Base-by-base conservation (phyloP, 1,140 invertebrate genomes). In the Bactericera cockerelli region DNA sequence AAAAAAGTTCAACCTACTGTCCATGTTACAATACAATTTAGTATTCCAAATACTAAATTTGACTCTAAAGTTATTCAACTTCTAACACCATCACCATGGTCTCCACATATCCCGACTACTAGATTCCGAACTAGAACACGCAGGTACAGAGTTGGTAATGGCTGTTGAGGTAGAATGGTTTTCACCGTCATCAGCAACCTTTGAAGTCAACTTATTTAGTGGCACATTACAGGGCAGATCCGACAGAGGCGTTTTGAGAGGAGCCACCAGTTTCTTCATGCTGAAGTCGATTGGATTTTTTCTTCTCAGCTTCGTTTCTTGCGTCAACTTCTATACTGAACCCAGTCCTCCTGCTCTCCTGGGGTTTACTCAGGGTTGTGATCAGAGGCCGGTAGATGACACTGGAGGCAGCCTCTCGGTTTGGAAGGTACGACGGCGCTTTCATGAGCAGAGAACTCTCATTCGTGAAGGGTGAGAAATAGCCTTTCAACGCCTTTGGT, bases 371-470 rank as follows among this genome's bases (percentile, higher is more conserved):
- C 8, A 49, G 42, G 3, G 42, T 49, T 22, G 42, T 49, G 6
- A 49, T 49, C 22, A 49, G n/a, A 49, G 42, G 42, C 8, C 42
- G 42, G 42, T 49, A 49, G 22, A 49, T 49, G 3, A 49, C 42
- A 49, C 42, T 49, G 22, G n/a, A 22, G n/a, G 42, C 6, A 19
- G 4, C 4, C 22, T 6, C 4, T n/a, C 8, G 3, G 4, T 6
- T 8, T 49, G 4, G 42, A 31, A 6, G 28, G 13, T 31, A 31
- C 8, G 42, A 8, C 4, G 22, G n/a, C 22, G n/a, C 42, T n/a
- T 49, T 49, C 42, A 49, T 49, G 42, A 49, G 42, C n/a, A 49
- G 19, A 8, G 42, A 49, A 16, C n/a, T 49, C 22, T 49, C 42
- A n/a, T 49, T 49, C 4, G 42, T 49, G 42, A 10, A 49, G 3